Base-by-base conservation (phyloP, 2,113 vertebrate genomes). In the Picathartes gymnocephalus region DNA sequence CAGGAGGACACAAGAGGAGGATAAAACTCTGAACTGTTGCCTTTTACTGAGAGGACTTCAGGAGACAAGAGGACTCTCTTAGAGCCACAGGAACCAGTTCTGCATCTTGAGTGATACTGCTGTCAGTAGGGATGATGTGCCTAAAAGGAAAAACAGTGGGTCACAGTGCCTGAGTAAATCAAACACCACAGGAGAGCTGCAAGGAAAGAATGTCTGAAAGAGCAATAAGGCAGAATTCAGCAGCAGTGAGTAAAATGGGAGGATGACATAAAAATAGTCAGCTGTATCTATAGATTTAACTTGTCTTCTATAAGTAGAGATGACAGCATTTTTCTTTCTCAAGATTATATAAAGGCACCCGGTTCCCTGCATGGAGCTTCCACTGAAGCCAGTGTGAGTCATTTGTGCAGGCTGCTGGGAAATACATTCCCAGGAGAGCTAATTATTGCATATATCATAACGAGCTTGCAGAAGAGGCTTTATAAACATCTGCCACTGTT, bases 391-490 rank as follows among this genome's bases (percentile, higher is more conserved):
- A 68, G 57, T 1, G 13, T 90, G 88, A 97, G 76, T 93, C 93
- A 96, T 69, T 78, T 58, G 37, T 62, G 53, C 79, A 48, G 74
- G n/a, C 89, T 90, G 72, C 80, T 74, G 88, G 76, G 79, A 94
- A 71, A 24, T 27, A 68, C 40, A 37, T 77, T 48, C 90, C 69
- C 92, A 92, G 53, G 79, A 90, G 96, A 95, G 56, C 64, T 93
- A 90, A 95, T 96, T 94, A 96, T 78, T 93, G 68, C 86, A 81
- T 74, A 31, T 77, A 86, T 87, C 66, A 58, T 85, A 87, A 90
- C 0, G 1, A 93, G 62, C 71, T 91, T 80, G 62, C 81, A 85
- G 56, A 93, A 80, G 50, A 80, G 66, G 37, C 69, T 95, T 83
- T 93, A 88, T 93, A 84, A 95, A 96, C 90, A 92, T 85, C 85